phyloP scores from a whole-genome alignment of 2,113 vertebrate genomes.

The Carassius gibelio region DNA sequence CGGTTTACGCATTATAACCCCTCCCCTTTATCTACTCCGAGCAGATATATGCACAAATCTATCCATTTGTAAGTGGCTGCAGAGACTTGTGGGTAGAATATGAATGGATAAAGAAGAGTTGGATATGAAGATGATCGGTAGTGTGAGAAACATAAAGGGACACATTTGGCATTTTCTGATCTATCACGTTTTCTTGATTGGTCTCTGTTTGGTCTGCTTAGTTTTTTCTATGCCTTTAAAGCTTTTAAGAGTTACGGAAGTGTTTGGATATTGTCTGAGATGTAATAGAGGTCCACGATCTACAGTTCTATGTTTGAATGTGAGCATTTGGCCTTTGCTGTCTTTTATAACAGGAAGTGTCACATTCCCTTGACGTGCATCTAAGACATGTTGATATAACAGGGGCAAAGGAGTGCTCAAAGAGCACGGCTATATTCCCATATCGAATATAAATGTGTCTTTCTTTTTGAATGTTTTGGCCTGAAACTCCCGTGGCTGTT shows the following conservation, averaged over 20 bases:
- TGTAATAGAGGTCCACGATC: not conserved
- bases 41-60: constrained; percentile 61
- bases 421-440: constrained; percentile 6
- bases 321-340: not conserved
- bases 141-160: not conserved
- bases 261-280: not conserved
- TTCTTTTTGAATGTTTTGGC: constrained; percentile 7
- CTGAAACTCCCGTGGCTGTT: not conserved
- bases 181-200: not conserved
- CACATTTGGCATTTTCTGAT: not conserved
- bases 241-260: not conserved
- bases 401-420: not conserved
- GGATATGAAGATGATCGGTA: not conserved
- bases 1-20: constrained; percentile 50
- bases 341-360: constrained; percentile 25
- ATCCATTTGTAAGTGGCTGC: constrained; percentile 40
- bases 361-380: not conserved
- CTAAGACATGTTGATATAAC: constrained; percentile 3
- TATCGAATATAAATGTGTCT: constrained; percentile 13
- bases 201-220: not conserved
- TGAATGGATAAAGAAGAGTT: constrained; percentile 19
- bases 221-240: not conserved
- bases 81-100: constrained; percentile 22
- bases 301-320: not conserved
- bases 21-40: constrained; percentile 44